phyloP scores from a whole-genome alignment of 1,140 invertebrate species.

The Zaprionus ornatus region DNA sequence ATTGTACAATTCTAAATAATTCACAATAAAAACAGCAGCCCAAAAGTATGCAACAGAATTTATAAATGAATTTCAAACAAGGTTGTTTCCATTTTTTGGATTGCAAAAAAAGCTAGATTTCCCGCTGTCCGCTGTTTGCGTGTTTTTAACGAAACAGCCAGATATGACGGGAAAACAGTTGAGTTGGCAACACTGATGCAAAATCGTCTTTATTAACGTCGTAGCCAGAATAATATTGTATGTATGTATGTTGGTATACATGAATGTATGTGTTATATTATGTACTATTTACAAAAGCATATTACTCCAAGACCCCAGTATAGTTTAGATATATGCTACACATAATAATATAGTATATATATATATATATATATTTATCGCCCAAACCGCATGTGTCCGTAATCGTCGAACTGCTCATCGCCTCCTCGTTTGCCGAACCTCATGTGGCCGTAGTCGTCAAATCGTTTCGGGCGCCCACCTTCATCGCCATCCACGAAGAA shows the following conservation, averaged over 20 bases:
- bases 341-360: neutral
- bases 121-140: too few species aligned
- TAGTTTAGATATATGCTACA: neutral
- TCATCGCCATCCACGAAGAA: constrained; percentile 85
- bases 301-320: constrained; percentile 23
- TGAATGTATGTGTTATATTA: constrained; percentile 3
- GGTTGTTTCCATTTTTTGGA: too few species aligned
- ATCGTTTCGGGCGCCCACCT: constrained; percentile 85
- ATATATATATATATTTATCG: constrained; percentile 20
- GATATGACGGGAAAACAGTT: too few species aligned
- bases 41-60: neutral
- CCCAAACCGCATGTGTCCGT: constrained; percentile 88
- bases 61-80: neutral
- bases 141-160: too few species aligned
- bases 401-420: constrained; percentile 86
- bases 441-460: constrained; percentile 88
- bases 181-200: constrained; percentile 6
- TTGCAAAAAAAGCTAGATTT: too few species aligned
- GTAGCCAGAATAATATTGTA: constrained; percentile 5
- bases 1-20: too few species aligned
- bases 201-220: constrained; percentile 18
- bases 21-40: neutral
- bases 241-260: neutral
- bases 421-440: constrained; percentile 86
- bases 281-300: constrained; percentile 49